Evolutionary conservation across 2,113 vertebrate genomes (phyloP).

Genomic region (Sceloporus undulatus): DNA sequence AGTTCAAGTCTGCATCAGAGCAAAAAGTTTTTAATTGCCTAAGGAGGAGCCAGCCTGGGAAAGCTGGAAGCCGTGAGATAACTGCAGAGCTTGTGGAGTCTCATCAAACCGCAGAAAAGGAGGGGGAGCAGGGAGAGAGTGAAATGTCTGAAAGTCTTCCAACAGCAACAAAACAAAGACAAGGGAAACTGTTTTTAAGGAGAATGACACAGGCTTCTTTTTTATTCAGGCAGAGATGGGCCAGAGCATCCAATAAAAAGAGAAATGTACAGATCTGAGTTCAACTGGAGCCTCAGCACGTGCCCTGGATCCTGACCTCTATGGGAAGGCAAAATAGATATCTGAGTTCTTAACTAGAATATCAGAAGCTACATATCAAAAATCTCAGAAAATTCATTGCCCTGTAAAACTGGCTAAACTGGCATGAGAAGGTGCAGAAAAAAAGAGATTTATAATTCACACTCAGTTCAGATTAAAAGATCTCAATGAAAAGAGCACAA

Average conservation of each 20-base stretch:
- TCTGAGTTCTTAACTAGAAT: background rate
- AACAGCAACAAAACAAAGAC: conserved; percentile 2
- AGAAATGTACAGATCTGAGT: accelerated
- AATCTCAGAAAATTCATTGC: conserved; percentile 14
- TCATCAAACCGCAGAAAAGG: accelerated
- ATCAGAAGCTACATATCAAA: background rate
- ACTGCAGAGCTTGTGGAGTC: background rate
- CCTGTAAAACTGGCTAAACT: accelerated
- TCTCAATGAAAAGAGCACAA: background rate
- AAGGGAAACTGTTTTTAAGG: background rate
- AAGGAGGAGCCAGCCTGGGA: conserved; percentile 37
- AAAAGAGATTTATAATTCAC: background rate
- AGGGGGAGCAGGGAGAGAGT: background rate
- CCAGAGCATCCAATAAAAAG: background rate
- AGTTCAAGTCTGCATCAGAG: background rate
- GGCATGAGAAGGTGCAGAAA: background rate
- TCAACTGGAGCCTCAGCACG: background rate
- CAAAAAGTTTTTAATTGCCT: conserved; percentile 14
- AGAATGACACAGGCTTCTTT: background rate
- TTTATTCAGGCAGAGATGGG: accelerated
- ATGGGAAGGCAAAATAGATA: background rate
- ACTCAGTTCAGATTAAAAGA: background rate
- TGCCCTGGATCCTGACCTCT: background rate
- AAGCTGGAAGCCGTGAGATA: conserved; percentile 22
- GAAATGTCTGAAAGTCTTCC: background rate